Conservation (phyloP, 2,113 vertebrate species). For the Scophthalmus maximus region DNA sequence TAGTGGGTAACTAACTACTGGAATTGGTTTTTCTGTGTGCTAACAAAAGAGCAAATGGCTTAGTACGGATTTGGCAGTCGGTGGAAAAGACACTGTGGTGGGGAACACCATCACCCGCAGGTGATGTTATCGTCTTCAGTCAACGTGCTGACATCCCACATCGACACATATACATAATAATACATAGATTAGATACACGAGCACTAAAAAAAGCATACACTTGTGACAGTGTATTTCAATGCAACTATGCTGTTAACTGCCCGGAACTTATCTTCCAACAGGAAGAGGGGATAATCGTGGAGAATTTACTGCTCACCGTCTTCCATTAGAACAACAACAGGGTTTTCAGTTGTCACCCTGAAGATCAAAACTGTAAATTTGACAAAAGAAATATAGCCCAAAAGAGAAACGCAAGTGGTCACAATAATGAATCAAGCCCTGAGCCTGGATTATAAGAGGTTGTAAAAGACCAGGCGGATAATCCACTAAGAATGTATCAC, state of each 20-base stretch:
- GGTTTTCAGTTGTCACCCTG: conserved; percentile 53
- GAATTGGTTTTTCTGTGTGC: conserved; percentile 38
- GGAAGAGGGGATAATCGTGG: conserved; percentile 54
- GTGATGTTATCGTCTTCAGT: conserved; percentile 55
- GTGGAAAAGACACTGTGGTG: conserved; percentile 57
- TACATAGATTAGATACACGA: conserved; percentile 32
- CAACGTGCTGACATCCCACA: conserved; percentile 28
- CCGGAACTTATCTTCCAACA: conserved; percentile 47
- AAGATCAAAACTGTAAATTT: conserved; percentile 72
- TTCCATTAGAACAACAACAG: conserved; percentile 53
- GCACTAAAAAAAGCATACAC: conserved; percentile 16
- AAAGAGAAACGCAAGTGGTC: conserved; percentile 62
- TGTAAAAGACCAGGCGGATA: conserved; percentile 67
- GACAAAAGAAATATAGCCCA: conserved; percentile 53
- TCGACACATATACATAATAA: conserved; percentile 21
- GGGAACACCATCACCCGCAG: conserved; percentile 43
- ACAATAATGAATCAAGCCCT: conserved; percentile 58
- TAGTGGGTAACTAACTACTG: conserved; percentile 18
- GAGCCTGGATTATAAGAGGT: conserved; percentile 64
- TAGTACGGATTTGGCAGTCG: conserved; percentile 44
- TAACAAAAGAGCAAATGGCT: conserved; percentile 41
- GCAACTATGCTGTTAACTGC: conserved; percentile 30
- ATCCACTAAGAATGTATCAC: conserved; percentile 69
- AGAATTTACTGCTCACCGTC: conserved; percentile 62
- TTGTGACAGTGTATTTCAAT: conserved; percentile 17